Base-by-base conservation (phyloP, 2,888 invertebrate species). In the Marasmarcha lunaedactyla region DNA sequence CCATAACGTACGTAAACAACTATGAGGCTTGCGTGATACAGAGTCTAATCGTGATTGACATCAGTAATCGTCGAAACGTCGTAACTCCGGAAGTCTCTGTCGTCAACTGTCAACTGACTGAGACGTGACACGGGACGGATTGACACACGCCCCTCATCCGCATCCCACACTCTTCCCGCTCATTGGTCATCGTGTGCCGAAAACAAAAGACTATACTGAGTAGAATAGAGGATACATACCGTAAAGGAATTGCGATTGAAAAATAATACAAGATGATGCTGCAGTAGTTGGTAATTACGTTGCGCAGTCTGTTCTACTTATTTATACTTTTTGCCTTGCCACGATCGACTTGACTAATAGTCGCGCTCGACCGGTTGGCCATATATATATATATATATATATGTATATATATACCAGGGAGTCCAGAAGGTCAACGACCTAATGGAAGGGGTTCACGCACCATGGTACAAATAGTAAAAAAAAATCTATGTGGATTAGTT, bases 231-330 rank as follows among this genome's bases (percentile, higher is more conserved):
- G 39, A 45, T 42, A 45, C 40, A 45, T 41, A 42, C 7, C 40
- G 42, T 45, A 37, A 45, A 26, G 27, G 39, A 42, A 44, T 42
- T 13, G 44, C 37, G 39, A 44, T 44, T 44, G 39, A 42, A 44
- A 42, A 44, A 44, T 42, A 11, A 42, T 42, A 44, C 43, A 44
- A 44, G 41, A 44, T 41, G 41, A 44, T 44, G 39, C 43, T 20
- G 20, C 20, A 20, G 20, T 20, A 20, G 20, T 20, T 20, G 20
- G 20, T 20, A 20, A 20, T 20, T 43, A 43, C 40, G 43, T 43
- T 37, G 40, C 35, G 34, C 34, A 38, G 38, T 38, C 20, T 38
- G 33, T 1, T 34, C 34, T 41, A 40, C 37, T 6, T 40, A 40
- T 40, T 40, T 40, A 37, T 41, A 41, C 25, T 37, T 41, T 41